Evolutionary conservation across 2,888 invertebrate genomes (phyloP), one percentile per base, ranked within the genome.

Genomic region (Bombylius major): DNA sequence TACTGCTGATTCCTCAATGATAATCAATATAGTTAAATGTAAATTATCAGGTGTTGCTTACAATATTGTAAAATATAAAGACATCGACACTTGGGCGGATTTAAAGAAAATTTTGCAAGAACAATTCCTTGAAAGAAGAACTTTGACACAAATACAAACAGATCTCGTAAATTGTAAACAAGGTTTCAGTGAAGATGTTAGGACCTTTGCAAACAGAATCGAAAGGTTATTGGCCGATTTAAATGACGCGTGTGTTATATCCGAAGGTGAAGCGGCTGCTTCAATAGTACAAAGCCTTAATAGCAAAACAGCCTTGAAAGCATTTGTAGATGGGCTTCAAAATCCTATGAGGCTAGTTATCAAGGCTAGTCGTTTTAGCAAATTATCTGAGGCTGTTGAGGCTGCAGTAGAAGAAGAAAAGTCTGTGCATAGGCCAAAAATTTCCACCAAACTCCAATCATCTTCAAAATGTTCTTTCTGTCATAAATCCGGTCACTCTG

Each of bases 361-460:
- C 23, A 56, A 56, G 51, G 55, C 51, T 11, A 51, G 51, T 51
- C 13, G 55, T 32, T 56, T 47, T 47, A 12, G 6, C 12, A 50
- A 5, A n/a, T 45, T 50, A 45, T 7, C 23, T 46, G 53, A 56
- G 6, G 46, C 56, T 11, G 46, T 56, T n/a, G 49, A 49, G 45
- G 34, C 49, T 4, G 56, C 56, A 14, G 34, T 56, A 5, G 56
- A 53, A 36, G 50, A 53, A 45, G 56, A 23, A 23, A 23, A 23
- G 23, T 23, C 23, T 23, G 23, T 23, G 23, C 23, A 23, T 23
- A 23, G 23, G 23, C 3, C 23, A 1, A 23, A 23, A 23, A 23
- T 2, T 23, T 23, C 23, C 23, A 23, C 23, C 1, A 23, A 23
- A 23, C 23, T 23, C 23, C 23, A 23, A 23, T 23, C 23, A 3